Base-by-base conservation (phyloP, 1,140 invertebrate genomes). In the Mizuhopecten yessoensis region DNA sequence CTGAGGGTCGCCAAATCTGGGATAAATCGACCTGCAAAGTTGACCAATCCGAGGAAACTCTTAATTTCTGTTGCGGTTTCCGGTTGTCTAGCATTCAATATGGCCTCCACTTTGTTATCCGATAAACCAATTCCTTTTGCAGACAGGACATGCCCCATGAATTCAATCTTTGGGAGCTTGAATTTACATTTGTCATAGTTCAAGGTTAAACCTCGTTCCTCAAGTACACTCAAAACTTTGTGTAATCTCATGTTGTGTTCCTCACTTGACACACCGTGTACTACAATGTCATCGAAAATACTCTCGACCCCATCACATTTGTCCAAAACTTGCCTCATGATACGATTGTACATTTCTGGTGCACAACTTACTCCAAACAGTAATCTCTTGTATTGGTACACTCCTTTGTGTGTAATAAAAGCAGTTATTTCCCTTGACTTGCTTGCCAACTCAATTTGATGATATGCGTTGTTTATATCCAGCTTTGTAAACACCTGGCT, bases 121-220 rank as follows among this genome's bases (percentile, higher is more conserved):
- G 86, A 57, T 23, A 90, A 89, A 33, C 91, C 87, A 15, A 92
- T 91, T 86, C 94, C 91, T 7, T 91, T 88, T 20, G 34, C 90
- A 34, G 91, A 94, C 33, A 94, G 86, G 23, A 95, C 20, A 87
- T 92, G 89, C 34, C 92, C 93, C 89, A 94, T 92, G 57, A 95
- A 94, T 17, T 88, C 90, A 2, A 95, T 34, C 36, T 92, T 45
- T 0, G 86, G 23, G 88, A 90, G 91, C 34, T 75, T 89, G 75
- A 95, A 94, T 29, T 92, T 13, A 90, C 92, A 95, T 75, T 94
- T 94, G 36, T 92, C 87, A n/a, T 15, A 39, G 34, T 94, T 93
- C 11, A 94, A 36, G 1, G 91, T 94, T 0, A 93, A 13, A 15
- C 92, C 89, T 17, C 92, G 91, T 7, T 94, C 87, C 49, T 75